These are phyloP conservation scores for Pomatorhinus ruficollis DNA, from an alignment of 2,113 vertebrate genomes.

Conservation along the genomic window DNA sequence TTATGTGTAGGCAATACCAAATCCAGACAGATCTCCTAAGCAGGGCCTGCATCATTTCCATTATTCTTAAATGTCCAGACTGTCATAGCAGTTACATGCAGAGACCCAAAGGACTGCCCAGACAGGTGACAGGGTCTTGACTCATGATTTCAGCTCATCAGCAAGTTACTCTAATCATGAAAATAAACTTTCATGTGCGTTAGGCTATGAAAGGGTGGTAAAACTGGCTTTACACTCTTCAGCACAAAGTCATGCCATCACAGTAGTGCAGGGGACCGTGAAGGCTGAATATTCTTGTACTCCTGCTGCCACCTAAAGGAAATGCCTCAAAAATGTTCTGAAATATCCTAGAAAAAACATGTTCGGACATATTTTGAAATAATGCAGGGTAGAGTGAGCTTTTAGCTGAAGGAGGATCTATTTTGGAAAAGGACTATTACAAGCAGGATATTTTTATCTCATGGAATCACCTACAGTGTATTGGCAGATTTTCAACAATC, in stretches of 20 bases:
- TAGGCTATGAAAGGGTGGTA: neutral
- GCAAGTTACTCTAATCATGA: neutral
- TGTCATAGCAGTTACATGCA: neutral
- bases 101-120: neutral
- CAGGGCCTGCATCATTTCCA: neutral
- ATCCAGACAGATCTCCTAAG: neutral
- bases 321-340: neutral
- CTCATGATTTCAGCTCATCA: neutral
- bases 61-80: neutral
- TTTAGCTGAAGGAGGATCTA: neutral
- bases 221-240: neutral
- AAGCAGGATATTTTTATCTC: neutral
- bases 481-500: neutral
- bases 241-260: rapidly evolving
- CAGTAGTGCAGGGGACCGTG: rapidly evolving
- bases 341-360: neutral
- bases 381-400: neutral
- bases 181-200: neutral
- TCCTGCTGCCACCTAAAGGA: constrained; percentile 70
- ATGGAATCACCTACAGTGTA: neutral
- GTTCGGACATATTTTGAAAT: neutral
- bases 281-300: constrained; percentile 30
- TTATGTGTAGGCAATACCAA: neutral
- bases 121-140: neutral
- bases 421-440: neutral